Base-by-base conservation (phyloP, 2,113 vertebrate species). In the Sardina pilchardus region DNA sequence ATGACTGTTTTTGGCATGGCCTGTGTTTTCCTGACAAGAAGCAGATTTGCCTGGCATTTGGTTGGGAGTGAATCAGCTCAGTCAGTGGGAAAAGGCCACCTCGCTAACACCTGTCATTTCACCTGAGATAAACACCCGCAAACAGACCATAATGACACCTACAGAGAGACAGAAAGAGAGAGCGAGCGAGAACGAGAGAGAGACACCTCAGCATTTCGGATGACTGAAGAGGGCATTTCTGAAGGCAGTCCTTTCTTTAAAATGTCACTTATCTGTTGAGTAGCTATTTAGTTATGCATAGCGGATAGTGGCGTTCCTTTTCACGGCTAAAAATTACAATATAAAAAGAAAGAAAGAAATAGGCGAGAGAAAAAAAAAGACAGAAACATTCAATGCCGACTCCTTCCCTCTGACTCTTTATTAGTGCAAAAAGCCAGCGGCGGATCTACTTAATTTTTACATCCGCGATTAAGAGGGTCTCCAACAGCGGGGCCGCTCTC, bases 181-280 rank as follows among this genome's bases (percentile, higher is more conserved):
- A 67, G 8, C 53, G 0, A 80, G 71, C 50, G 59, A 50, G 6
- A 53, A 2, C 42, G 78, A 82, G 47, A 4, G 19, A 83, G 50
- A n/a, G 39, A 63, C 24, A 26, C 39, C 39, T 42, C 39, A 42
- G 39, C 39, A 42, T 42, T 42, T 42, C 39, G 39, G 39, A 1
- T 42, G 39, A 42, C 39, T 42, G 39, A 7, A 26, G 59, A 26
- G 71, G 39, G 71, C 36, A 14, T 34, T 14, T 17, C 9, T 50
- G 47, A 63, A 45, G 30, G 48, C 45, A 83, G 36, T 86, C 53
- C 63, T 80, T 86, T 59, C 10, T 82, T 86, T 82, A 56, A 86
- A 83, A 86, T 86, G 44, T 50, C 81, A 86, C 81, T 86, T 56
- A 83, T 83, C 71, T 86, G 44, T 82, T 83, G 82, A 86, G 85